These are phyloP conservation scores for Leptestheria dahalacensis DNA, from an alignment of 1,140 invertebrate species.

Conservation along the genomic window DNA sequence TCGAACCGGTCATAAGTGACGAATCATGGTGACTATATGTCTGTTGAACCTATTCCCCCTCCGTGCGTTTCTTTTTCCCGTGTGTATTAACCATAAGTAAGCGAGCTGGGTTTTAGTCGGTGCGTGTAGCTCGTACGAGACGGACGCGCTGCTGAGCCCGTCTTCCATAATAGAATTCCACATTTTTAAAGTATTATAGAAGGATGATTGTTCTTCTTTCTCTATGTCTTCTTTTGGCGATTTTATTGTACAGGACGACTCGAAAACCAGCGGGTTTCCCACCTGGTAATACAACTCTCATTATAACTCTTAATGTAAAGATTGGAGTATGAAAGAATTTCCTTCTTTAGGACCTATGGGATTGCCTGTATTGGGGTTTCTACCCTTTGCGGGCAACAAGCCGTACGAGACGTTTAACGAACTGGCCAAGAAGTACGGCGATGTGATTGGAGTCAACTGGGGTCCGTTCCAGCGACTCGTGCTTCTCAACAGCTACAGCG, in stretches of 20 bases:
- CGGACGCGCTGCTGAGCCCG: no score
- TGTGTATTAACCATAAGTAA: no score
- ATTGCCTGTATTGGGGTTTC: not conserved
- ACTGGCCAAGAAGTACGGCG: conserved; percentile 15
- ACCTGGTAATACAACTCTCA: not conserved
- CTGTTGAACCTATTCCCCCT: no score
- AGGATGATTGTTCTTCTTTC: not conserved
- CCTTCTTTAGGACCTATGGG: not conserved
- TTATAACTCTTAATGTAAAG: not conserved
- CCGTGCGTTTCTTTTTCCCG: no score
- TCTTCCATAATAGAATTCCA: no score
- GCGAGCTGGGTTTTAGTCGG: no score
- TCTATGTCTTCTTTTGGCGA: not conserved
- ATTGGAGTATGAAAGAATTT: not conserved
- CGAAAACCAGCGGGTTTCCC: not conserved
- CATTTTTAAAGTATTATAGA: not conserved
- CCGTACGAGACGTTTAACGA: conserved; percentile 7
- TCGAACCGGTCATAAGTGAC: no score
- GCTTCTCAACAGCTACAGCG: conserved; percentile 8
- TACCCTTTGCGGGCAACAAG: not conserved
- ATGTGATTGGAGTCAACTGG: conserved; percentile 5
- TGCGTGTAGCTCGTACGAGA: no score
- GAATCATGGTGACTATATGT: no score
- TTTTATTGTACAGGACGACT: not conserved
- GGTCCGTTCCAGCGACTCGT: conserved; percentile 8